Percentiles rank a stretch among this genome's conserved stretches.
These are phyloP conservation scores for Nannospalax galili DNA, from an alignment of 2,113 vertebrate species.

Conservation along the genomic window DNA sequence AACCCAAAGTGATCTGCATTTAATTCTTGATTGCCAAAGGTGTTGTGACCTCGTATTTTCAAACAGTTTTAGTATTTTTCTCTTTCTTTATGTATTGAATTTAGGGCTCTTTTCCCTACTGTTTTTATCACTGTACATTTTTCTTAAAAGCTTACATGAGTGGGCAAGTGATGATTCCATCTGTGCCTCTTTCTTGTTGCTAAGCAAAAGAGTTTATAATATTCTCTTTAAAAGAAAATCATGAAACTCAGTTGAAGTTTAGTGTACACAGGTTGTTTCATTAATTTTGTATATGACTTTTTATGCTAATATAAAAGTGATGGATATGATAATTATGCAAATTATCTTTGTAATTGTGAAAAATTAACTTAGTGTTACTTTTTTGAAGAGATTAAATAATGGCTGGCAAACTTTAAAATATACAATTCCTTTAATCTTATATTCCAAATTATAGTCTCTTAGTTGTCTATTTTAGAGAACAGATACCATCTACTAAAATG, in stretches of 20 bases:
- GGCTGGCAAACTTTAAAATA: conserved; percentile 34
- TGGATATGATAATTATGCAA: conserved; percentile 30
- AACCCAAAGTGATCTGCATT: not conserved
- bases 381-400: not conserved
- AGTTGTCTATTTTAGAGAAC: conserved; percentile 20
- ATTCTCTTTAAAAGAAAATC: conserved; percentile 61
- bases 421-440: not conserved
- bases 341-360: conserved; percentile 47
- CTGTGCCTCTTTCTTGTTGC: conserved; percentile 64
- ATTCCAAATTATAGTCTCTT: not conserved
- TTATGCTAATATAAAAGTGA: conserved; percentile 20
- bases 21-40: conserved; percentile 19
- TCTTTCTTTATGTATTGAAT: conserved; percentile 39
- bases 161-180: not conserved
- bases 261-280: conserved; percentile 31
- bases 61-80: conserved; percentile 12
- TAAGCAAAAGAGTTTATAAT: conserved; percentile 66
- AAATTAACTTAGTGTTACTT: conserved; percentile 47
- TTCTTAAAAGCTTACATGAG: conserved; percentile 49
- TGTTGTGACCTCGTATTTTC: conserved; percentile 53
- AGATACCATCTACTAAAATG: not conserved
- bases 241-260: conserved; percentile 48
- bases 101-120: not conserved
- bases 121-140: conserved; percentile 54
- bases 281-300: conserved; percentile 47